A percentile compares a stretch with the other conserved stretches of the same genome.
Conservation (phyloP, 2,113 vertebrate species). For the Platysternon megacephalum region DNA sequence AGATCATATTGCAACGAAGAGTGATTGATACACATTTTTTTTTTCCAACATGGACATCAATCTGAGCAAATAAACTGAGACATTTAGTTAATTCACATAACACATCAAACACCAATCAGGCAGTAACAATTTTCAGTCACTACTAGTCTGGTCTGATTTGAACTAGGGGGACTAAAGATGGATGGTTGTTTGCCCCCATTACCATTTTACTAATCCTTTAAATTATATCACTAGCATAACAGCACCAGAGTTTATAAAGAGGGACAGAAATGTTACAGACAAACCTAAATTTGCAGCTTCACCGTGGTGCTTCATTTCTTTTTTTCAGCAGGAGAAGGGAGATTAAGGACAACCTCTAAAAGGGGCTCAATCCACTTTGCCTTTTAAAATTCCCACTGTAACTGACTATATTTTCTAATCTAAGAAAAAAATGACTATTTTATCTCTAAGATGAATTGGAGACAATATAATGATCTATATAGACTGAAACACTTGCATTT, state of each 20-base stretch:
- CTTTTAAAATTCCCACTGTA: background rate
- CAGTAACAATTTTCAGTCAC: background rate
- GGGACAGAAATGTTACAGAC: background rate
- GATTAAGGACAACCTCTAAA: background rate
- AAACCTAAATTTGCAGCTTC: background rate
- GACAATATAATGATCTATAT: background rate
- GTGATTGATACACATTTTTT: background rate
- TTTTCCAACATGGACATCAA: background rate
- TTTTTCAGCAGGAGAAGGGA: background rate
- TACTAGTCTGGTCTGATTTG: background rate
- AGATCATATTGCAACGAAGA: rapidly evolving
- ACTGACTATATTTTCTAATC: background rate
- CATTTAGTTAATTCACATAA: background rate
- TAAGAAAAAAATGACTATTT: background rate
- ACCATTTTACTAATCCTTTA: background rate
- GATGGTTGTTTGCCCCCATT: background rate
- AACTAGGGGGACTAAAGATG: background rate
- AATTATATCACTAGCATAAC: background rate
- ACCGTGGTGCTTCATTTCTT: background rate
- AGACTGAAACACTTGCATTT: background rate
- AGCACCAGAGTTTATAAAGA: background rate
- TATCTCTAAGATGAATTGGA: background rate
- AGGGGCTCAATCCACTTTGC: background rate
- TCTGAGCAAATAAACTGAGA: background rate
- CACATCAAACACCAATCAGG: background rate